Conservation (phyloP, 2,113 vertebrate species). For the human region GRCh38 chr2:77079001-77079500, state of each 20-base stretch:
- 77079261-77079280: background rate
- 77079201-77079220: constrained; percentile 30
- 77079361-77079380: background rate
- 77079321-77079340: background rate
- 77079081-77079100: background rate
- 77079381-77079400: background rate
- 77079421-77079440: background rate
- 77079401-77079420: background rate
- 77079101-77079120: background rate
- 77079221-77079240: background rate
- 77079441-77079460: too few relatives aligned
- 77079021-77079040: background rate
- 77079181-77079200: constrained; percentile 51
- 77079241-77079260: background rate
- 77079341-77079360: background rate
- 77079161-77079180: constrained; percentile 12
- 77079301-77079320: background rate
- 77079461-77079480: too few relatives aligned
- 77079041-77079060: background rate
- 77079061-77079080: background rate
- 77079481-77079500: too few relatives aligned
- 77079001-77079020: background rate
- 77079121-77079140: background rate
- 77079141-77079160: constrained; percentile 44
- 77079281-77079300: background rate